Evolutionary conservation across 2,888 invertebrate genomes (phyloP), one percentile per base, ranked within the genome.

Genomic region (Hofmannophila pseudospretella): DNA sequence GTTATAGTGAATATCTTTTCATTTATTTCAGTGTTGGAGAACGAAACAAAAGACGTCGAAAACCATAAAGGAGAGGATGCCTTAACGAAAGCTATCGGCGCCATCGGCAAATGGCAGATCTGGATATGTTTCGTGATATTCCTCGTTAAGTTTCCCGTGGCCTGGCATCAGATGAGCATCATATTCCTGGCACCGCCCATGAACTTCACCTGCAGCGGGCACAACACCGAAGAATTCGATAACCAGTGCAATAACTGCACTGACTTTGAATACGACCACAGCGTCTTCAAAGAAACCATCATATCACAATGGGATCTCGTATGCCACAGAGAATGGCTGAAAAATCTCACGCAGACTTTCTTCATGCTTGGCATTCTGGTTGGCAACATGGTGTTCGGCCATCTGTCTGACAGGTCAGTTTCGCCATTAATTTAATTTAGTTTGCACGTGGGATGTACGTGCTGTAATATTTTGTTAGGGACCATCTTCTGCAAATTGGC

Each of bases 111-210:
- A 58, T 94, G 94, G 92, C 94, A 94, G 61, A 85, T 94, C 44
- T 88, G 90, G 81, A 88, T 94, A 34, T 92, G 92, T 49, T 73
- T 90, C 32, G 88, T 91, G 0, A 89, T 93, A 25, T 91, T 93
- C 45, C 77, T 93, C 7, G 89, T 92, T 36, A 94, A 94, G 71
- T 92, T 94, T 58, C 93, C 94, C 0, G 92, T 93, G 0, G 94
- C 93, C 0, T 94, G 94, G 93, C 93, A 94, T 62, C 93, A 94
- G 57, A 88, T 94, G 66, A 92, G 91, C 44, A 93, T 94, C 43
- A 91, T 94, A 40, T 94, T 94, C 59, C 87, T 94, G 44, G 92
- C 93, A 4, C 93, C 94, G 0, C 90, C 91, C 0, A 88, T 89
- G 36, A 75, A 88, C 10, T 90, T 88, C 54, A 86, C 81, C 11